Evolutionary conservation across 2,113 vertebrate species (phyloP).

Genomic region (Stegastes partitus): DNA sequence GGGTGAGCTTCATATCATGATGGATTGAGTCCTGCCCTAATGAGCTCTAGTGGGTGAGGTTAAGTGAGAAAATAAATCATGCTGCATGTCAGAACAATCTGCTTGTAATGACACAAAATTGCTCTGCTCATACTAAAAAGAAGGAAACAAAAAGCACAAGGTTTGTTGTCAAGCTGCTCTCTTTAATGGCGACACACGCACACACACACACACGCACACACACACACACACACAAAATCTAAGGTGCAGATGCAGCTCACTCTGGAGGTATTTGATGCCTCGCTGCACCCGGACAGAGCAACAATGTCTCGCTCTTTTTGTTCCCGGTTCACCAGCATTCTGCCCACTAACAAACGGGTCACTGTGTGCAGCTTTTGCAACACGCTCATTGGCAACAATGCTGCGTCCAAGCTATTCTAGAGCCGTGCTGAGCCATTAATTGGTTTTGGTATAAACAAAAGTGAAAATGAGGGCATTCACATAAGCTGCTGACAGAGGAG

Average conservation of each 20-base stretch:
- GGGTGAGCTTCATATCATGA: conserved; percentile 39
- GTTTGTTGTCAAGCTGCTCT: conserved; percentile 27
- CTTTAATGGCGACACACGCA: conserved; percentile 30
- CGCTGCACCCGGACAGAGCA: conserved; percentile 76
- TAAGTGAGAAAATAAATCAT: conserved; percentile 32
- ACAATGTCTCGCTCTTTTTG: conserved; percentile 73
- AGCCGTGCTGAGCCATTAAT: conserved; percentile 72
- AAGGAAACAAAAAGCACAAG: conserved; percentile 34
- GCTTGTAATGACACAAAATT: conserved; percentile 30
- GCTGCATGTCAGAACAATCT: conserved; percentile 33
- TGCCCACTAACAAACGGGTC: conserved; percentile 74
- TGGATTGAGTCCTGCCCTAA: conserved; percentile 20
- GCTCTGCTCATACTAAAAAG: background rate
- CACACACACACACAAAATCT: conserved; percentile 27
- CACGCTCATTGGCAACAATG: conserved; percentile 65
- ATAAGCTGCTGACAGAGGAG: conserved; percentile 39
- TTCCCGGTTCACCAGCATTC: conserved; percentile 61
- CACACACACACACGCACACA: conserved; percentile 27
- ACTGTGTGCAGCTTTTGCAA: conserved; percentile 67
- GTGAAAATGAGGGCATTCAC: conserved; percentile 66
- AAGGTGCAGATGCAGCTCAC: conserved; percentile 59
- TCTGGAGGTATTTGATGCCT: conserved; percentile 71
- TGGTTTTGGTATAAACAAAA: conserved; percentile 74
- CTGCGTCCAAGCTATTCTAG: conserved; percentile 54
- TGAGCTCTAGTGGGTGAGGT: conserved; percentile 12